phyloP scores from a whole-genome alignment of 2,113 vertebrate species.

The Barnardius zonarius region DNA sequence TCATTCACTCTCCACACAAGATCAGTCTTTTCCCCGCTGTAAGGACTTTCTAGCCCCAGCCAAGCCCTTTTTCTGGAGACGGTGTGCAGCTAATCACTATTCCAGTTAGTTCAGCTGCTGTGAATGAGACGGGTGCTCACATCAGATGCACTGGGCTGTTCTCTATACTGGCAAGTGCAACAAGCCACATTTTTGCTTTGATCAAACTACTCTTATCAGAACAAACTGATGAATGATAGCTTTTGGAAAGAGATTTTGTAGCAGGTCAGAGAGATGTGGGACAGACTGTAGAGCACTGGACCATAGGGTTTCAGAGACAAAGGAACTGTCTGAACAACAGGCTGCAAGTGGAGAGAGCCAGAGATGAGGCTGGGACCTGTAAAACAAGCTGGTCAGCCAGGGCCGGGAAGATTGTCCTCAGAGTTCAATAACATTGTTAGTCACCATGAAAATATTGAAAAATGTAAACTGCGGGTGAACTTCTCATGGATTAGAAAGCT shows the following conservation, averaged over 20 bases:
- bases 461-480: conserved; percentile 1
- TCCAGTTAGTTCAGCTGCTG: neutral
- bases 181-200: neutral
- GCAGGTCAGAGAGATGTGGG: neutral
- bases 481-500: neutral
- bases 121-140: neutral
- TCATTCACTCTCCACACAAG: neutral
- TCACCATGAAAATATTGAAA: conserved; percentile 13
- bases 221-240: neutral
- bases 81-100: neutral
- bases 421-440: conserved; percentile 33
- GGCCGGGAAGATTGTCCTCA: neutral
- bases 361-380: neutral
- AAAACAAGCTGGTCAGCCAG: neutral
- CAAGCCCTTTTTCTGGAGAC: neutral
- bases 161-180: neutral
- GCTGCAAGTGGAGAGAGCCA: neutral
- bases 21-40: neutral
- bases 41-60: neutral
- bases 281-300: neutral
- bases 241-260: neutral
- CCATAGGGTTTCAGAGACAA: neutral
- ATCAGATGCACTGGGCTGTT: neutral
- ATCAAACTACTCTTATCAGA: neutral
- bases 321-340: neutral